A percentile compares a stretch with the other conserved stretches of the same genome.
Conservation (phyloP, 1,140 invertebrate species). For the Eupeodes corollae region DNA sequence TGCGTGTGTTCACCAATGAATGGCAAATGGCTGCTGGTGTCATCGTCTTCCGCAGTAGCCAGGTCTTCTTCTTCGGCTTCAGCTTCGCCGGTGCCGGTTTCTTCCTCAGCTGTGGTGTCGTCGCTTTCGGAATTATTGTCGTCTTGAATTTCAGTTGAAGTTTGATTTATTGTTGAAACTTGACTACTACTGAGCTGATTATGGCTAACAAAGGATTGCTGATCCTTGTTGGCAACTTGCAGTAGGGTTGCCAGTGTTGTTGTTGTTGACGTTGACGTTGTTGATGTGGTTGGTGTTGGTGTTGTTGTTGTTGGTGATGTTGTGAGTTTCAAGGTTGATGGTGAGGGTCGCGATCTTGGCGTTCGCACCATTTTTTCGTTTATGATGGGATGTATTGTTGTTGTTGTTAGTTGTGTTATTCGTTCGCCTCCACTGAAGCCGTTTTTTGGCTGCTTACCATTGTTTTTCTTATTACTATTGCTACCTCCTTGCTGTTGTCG, state of each 20-base stretch:
- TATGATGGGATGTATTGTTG: conserved; percentile 9
- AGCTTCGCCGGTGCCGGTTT: conserved; percentile 6
- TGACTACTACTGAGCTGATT: background rate
- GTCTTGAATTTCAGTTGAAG: conserved; percentile 28
- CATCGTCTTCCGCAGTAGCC: background rate
- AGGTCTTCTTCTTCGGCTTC: conserved; percentile 10
- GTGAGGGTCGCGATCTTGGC: background rate
- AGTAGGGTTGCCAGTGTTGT: conserved; percentile 15
- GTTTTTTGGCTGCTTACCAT: conserved; percentile 15
- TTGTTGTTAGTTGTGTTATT: background rate
- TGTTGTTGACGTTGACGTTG: conserved; percentile 6
- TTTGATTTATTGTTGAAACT: conserved; percentile 17
- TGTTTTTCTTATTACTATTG: conserved; percentile 12
- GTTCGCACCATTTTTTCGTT: conserved; percentile 4
- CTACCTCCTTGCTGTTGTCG: conserved; percentile 13
- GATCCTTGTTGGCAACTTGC: conserved; percentile 14
- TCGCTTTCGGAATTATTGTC: conserved; percentile 15
- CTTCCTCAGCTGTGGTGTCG: conserved; percentile 11
- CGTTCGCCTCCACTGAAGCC: conserved; percentile 18
- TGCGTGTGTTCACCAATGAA: conserved; percentile 13
- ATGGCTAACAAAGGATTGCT: conserved; percentile 20
- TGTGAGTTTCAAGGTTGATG: background rate
- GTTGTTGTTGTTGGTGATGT: background rate
- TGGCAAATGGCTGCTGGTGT: conserved; percentile 7
- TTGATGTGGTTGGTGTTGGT: conserved; percentile 3